Percentiles rank a stretch among this genome's conserved stretches.
phyloP scores from a whole-genome alignment of 2,888 invertebrate species.

The Bellardia pandia region DNA sequence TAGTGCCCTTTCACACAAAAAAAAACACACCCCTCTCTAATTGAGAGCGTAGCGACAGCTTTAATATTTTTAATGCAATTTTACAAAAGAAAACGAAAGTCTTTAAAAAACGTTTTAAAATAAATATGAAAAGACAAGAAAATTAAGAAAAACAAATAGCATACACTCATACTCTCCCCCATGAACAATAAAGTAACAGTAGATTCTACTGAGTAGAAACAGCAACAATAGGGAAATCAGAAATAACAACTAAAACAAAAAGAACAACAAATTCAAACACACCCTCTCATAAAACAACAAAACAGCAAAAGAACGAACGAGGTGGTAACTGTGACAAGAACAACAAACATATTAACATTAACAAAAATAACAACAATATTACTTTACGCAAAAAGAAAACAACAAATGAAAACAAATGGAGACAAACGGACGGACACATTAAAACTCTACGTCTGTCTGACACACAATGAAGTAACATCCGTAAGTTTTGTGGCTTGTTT shows the following conservation, averaged over 20 bases:
- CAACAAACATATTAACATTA: conserved; percentile 61
- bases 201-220: no score
- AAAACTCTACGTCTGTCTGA: conserved; percentile 14
- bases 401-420: conserved; percentile 32
- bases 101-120: conserved; percentile 26
- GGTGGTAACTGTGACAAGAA: conserved; percentile 49
- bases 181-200: neutral
- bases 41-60: conserved; percentile 13
- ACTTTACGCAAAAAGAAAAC: conserved; percentile 51
- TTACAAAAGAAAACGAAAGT: conserved; percentile 35
- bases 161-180: neutral
- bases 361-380: conserved; percentile 55
- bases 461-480: conserved; percentile 47
- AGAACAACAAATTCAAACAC: conserved; percentile 56
- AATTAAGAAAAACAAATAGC: neutral
- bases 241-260: conserved; percentile 37
- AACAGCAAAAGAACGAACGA: conserved; percentile 45
- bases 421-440: conserved; percentile 18
- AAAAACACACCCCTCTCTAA: conserved; percentile 62
- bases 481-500: conserved; percentile 54
- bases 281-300: conserved; percentile 39
- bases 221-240: conserved; percentile 45
- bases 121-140: conserved; percentile 26
- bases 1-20: neutral
- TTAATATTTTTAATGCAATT: conserved; percentile 31